Percentiles rank a stretch among this genome's conserved stretches.
These are phyloP conservation scores for Merops nubicus DNA, from an alignment of 2,113 vertebrate genomes.

Conservation along the genomic window DNA sequence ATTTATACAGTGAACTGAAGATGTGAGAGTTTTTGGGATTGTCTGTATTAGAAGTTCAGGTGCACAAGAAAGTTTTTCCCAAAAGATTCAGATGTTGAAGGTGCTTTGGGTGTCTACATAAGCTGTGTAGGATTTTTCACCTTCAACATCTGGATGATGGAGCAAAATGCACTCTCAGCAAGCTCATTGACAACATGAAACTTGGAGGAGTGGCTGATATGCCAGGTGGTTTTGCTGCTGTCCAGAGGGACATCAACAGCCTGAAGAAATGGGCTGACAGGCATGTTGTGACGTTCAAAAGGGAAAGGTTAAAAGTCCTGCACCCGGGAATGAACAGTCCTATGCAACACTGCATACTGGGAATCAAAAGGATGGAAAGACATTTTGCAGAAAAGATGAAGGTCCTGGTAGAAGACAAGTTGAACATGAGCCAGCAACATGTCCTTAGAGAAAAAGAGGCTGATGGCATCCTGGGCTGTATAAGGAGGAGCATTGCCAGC, in stretches of 20 bases:
- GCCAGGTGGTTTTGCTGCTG: neutral
- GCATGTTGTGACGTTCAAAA: neutral
- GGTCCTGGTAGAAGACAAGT: neutral
- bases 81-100: neutral
- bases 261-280: neutral
- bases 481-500: neutral
- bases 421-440: neutral
- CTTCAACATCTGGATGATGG: neutral
- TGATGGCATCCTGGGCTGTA: neutral
- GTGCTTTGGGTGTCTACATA: neutral
- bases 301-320: neutral
- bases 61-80: neutral
- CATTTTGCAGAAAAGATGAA: neutral
- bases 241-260: neutral
- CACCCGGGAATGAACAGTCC: neutral
- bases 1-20: neutral
- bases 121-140: neutral
- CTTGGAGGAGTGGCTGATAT: neutral
- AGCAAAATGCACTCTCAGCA: neutral
- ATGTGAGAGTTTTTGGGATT: neutral
- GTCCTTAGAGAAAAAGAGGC: neutral
- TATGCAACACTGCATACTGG: no score
- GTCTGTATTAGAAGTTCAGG: neutral
- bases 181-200: neutral
- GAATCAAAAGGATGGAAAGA: neutral